phyloP scores from a whole-genome alignment of 2,888 invertebrate genomes.

The Zelleria hepariella region DNA sequence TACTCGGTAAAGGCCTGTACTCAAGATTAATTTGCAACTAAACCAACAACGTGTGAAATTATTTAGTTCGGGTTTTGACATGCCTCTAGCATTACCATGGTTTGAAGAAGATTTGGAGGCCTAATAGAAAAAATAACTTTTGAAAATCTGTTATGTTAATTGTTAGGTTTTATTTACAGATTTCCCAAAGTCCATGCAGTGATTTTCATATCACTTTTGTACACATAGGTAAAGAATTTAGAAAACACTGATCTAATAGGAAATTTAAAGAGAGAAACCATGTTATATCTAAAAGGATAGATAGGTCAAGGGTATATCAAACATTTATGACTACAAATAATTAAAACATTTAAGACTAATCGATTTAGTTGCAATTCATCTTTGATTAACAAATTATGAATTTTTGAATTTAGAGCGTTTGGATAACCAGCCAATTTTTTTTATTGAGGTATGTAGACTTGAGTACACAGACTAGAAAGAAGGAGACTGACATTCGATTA shows the following conservation, averaged over 20 bases:
- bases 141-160: not conserved
- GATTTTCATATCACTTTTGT: not conserved
- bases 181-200: not conserved
- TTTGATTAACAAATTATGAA: not conserved
- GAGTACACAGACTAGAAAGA: not conserved
- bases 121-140: not conserved
- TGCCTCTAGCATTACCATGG: slow-evolving; percentile 34
- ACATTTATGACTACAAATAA: not conserved
- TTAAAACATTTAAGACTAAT: not conserved
- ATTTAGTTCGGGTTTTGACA: slow-evolving; percentile 13
- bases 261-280: not conserved
- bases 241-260: not conserved
- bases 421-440: not conserved
- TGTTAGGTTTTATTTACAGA: not conserved
- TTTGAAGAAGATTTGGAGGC: slow-evolving; percentile 13
- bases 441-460: not conserved
- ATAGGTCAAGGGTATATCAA: not conserved
- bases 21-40: slow-evolving; percentile 41
- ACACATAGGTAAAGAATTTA: not conserved
- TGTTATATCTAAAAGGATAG: not conserved
- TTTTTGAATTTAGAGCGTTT: not conserved
- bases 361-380: not conserved
- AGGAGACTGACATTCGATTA: slow-evolving; percentile 12
- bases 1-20: slow-evolving; percentile 32
- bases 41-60: slow-evolving; percentile 24